These are phyloP conservation scores for Saxicola maurus DNA, from an alignment of 2,797 vertebrate species.

Conservation along the genomic window DNA sequence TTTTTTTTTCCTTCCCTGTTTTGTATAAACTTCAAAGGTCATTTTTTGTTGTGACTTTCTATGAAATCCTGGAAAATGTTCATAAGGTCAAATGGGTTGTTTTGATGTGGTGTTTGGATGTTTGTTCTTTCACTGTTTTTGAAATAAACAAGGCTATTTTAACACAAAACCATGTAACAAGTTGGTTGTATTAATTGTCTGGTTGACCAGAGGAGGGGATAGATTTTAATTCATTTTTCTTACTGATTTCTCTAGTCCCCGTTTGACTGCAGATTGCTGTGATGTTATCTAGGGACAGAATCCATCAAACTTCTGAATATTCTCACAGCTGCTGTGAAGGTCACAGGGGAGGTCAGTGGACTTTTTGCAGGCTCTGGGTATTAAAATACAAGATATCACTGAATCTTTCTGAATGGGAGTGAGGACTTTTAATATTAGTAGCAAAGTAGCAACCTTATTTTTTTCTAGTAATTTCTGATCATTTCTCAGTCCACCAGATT, in stretches of 20 bases:
- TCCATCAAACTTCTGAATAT: background rate
- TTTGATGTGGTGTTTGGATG: background rate
- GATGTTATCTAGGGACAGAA: background rate
- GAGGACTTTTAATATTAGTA: background rate
- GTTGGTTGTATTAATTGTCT: background rate
- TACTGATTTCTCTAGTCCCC: background rate
- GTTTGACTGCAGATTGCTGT: background rate
- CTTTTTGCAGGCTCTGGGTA: background rate
- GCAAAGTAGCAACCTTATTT: background rate
- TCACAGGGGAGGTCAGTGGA: rapidly evolving
- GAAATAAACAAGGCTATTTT: background rate
- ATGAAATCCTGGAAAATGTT: background rate
- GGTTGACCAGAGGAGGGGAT: background rate
- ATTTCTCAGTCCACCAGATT: background rate
- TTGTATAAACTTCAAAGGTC: background rate
- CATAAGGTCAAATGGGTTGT: background rate
- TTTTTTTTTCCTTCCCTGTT: background rate
- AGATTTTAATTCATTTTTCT: background rate
- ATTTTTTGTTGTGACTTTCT: background rate
- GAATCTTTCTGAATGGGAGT: background rate
- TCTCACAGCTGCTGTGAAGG: background rate
- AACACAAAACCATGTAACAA: background rate
- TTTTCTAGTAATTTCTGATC: background rate
- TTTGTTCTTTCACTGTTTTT: background rate
- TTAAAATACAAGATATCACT: background rate